phyloP scores from a whole-genome alignment of 30 jellyfish, hydroid and myxozoan species.

The Rhopilema esculentum region DNA sequence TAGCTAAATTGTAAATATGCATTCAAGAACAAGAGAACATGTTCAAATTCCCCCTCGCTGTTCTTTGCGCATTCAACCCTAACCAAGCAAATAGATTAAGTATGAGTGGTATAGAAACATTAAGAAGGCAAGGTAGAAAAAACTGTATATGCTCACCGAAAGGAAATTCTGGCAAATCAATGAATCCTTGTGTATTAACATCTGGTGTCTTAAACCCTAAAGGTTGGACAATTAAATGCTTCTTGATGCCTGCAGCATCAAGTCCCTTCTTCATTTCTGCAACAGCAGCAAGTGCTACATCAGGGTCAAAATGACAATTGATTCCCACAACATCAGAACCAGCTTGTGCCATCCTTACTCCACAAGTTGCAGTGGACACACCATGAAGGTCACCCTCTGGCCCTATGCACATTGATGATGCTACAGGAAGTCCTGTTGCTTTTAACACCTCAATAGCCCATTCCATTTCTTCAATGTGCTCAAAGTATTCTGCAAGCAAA shows the following conservation, averaged over 20 bases:
- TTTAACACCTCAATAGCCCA: constrained; percentile 97
- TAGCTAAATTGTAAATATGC: no score
- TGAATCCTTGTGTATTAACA: constrained; percentile 87
- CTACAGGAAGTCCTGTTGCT: constrained; percentile 80
- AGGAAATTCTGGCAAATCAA: constrained; percentile 95
- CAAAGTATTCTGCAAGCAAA: constrained; percentile 91
- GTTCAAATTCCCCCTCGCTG: no score
- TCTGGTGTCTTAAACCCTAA: constrained; percentile 93
- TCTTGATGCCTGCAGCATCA: constrained; percentile 88
- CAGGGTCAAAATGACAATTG: constrained; percentile 97
- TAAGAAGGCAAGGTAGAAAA: no score
- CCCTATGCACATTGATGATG: constrained; percentile 96
- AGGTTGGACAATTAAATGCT: constrained; percentile 92
- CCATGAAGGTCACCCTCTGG: constrained; percentile 99
- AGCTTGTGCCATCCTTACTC: constrained; percentile 97
- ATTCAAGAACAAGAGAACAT: no score
- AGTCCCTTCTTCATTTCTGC: constrained; percentile 85
- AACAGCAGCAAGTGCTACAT: constrained; percentile 60
- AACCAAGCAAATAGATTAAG: no score
- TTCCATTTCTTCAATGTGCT: constrained; percentile 96
- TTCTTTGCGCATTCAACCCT: no score
- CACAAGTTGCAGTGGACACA: constrained; percentile 90
- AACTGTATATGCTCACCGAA: constrained; percentile 60
- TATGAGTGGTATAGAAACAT: no score
- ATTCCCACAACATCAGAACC: constrained; percentile 96